These are phyloP conservation scores for Cremastinae sp. DNA, from an alignment of 2,888 invertebrate species.

Conservation along the genomic window DNA sequence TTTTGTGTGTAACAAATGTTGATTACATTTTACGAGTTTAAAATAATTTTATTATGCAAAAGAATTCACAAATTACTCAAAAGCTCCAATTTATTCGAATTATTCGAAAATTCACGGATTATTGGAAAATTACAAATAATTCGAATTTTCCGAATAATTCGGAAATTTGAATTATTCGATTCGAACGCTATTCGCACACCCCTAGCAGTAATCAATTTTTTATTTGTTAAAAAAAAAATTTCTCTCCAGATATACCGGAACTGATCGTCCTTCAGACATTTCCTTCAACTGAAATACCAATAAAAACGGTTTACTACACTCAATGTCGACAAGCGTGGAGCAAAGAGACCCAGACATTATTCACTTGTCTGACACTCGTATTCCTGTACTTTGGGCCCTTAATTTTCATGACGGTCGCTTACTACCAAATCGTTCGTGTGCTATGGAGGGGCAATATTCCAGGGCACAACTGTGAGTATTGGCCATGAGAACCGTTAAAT, in stretches of 20 bases:
- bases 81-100: no score
- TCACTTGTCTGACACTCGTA: slow-evolving; percentile 86
- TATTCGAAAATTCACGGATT: no score
- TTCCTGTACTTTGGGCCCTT: slow-evolving; percentile 91
- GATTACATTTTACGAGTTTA: no score
- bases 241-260: slow-evolving; percentile 87
- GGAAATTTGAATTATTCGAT: no score
- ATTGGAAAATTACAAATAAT: no score
- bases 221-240: no score
- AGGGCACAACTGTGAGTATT: slow-evolving; percentile 82
- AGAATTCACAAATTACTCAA: no score
- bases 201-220: no score
- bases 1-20: no score
- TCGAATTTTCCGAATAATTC: no score
- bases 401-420: slow-evolving; percentile 91
- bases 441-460: slow-evolving; percentile 91
- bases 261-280: slow-evolving; percentile 86
- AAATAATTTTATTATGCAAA: no score
- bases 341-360: slow-evolving; percentile 85
- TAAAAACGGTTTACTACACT: slow-evolving; percentile 85
- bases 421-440: slow-evolving; percentile 91
- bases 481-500: neutral
- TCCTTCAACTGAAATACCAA: slow-evolving; percentile 79
- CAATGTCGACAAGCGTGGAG: slow-evolving; percentile 89
- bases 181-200: no score